phyloP scores from a whole-genome alignment of 2,797 vertebrate species.

The Rhyacichthys aspro region DNA sequence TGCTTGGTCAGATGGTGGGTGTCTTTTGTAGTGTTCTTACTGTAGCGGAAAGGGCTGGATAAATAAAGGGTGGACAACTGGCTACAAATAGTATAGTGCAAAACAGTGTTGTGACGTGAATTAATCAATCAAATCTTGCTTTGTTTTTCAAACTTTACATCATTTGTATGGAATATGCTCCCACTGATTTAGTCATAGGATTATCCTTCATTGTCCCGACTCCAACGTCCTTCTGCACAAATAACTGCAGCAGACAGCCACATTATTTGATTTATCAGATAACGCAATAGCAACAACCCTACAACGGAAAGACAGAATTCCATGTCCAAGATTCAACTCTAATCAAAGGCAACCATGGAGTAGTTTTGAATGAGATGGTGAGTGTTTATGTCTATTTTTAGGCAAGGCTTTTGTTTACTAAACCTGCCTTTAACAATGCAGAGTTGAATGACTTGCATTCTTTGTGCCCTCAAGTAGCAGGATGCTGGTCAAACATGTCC shows the following conservation, averaged over 20 bases:
- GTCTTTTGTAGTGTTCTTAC: conserved; percentile 2
- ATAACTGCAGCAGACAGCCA: conserved; percentile 9
- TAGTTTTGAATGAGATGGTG: neutral
- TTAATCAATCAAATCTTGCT: neutral
- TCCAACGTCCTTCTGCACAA: conserved; percentile 1
- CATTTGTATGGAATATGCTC: neutral
- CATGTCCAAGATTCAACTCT: neutral
- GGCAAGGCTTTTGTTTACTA: neutral
- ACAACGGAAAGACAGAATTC: conserved; percentile 9
- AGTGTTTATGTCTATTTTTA: conserved; percentile 11
- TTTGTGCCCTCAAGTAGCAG: conserved; percentile 12
- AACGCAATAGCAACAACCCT: neutral
- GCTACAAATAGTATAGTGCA: neutral
- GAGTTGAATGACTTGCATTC: conserved; percentile 13
- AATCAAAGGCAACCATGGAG: neutral
- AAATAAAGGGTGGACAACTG: neutral
- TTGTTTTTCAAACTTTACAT: neutral
- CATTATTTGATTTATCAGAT: conserved; percentile 20
- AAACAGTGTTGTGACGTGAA: conserved; percentile 17
- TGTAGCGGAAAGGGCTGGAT: neutral
- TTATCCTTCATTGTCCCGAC: conserved; percentile 1
- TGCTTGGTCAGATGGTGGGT: conserved; percentile 11
- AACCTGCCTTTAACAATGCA: neutral
- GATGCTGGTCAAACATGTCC: conserved; percentile 1
- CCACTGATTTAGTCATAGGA: neutral